phyloP scores from a whole-genome alignment of 2,113 vertebrate genomes.

The Varanus salvator region DNA sequence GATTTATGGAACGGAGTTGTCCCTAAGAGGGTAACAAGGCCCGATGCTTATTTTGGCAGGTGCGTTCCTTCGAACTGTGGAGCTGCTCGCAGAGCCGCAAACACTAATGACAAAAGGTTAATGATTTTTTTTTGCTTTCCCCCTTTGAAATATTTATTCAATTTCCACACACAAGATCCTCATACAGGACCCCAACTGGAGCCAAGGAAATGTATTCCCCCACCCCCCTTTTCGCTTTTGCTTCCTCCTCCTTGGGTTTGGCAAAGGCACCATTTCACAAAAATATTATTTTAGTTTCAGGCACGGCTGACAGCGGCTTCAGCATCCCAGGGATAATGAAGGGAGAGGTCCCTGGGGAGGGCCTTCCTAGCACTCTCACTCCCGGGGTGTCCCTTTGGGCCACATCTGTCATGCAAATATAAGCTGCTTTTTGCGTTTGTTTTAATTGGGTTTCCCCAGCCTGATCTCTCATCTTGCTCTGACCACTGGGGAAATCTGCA shows the following conservation, averaged over 20 bases:
- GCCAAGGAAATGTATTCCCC: constrained; percentile 62
- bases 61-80: constrained; percentile 74
- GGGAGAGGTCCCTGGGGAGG: constrained; percentile 36
- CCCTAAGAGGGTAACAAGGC: constrained; percentile 76
- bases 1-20: constrained; percentile 74
- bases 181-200: constrained; percentile 59
- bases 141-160: constrained; percentile 74
- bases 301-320: constrained; percentile 56
- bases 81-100: constrained; percentile 67
- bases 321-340: constrained; percentile 5
- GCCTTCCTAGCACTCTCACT: constrained; percentile 25
- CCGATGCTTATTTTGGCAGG: constrained; percentile 83
- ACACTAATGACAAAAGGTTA: constrained; percentile 80
- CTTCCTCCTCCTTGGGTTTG: constrained; percentile 47
- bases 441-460: not conserved
- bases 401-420: not conserved
- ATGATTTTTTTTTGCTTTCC: constrained; percentile 72
- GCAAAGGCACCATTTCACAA: constrained; percentile 51
- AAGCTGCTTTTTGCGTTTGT: not conserved
- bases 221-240: not conserved
- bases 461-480: not conserved
- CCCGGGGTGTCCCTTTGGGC: not conserved
- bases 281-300: constrained; percentile 69
- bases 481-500: not conserved
- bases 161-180: constrained; percentile 49